phyloP scores from a whole-genome alignment of 2,113 vertebrate genomes.

The Acrocephalus arundinaceus region DNA sequence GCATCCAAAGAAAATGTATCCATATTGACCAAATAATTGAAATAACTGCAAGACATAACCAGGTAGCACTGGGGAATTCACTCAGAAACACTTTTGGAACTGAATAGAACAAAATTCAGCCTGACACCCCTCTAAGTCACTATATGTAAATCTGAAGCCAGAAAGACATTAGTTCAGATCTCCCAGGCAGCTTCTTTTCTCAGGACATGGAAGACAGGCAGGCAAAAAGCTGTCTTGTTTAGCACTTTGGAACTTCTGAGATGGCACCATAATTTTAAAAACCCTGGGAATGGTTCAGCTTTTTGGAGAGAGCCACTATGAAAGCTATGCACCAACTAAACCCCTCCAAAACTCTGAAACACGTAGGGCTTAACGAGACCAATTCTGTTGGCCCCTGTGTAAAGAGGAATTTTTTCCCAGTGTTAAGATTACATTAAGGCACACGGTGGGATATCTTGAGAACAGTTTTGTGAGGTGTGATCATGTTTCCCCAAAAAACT shows the following conservation, averaged over 20 bases:
- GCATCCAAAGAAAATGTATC: background rate
- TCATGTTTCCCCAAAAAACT: background rate
- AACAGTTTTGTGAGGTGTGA: slow-evolving; percentile 57
- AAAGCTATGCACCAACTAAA: background rate
- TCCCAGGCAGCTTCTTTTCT: background rate
- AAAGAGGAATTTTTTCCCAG: slow-evolving; percentile 32
- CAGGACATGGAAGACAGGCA: slow-evolving; percentile 27
- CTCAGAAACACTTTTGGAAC: slow-evolving; percentile 20
- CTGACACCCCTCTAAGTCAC: background rate
- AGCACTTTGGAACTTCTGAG: slow-evolving; percentile 15
- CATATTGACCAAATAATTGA: background rate
- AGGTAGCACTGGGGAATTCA: background rate
- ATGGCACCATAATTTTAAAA: slow-evolving; percentile 22
- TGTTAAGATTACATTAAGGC: slow-evolving; percentile 52
- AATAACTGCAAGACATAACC: background rate
- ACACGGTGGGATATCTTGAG: slow-evolving; percentile 43
- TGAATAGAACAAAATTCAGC: background rate
- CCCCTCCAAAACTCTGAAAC: background rate
- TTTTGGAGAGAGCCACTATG: background rate
- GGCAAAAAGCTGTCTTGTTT: background rate
- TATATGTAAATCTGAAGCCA: background rate
- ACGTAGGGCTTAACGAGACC: background rate
- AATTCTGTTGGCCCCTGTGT: background rate
- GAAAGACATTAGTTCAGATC: background rate
- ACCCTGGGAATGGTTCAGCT: background rate